Evolutionary conservation across 2,888 invertebrate species (phyloP), one percentile per base, ranked within the genome.

Genomic region (Platycheirus albimanus): DNA sequence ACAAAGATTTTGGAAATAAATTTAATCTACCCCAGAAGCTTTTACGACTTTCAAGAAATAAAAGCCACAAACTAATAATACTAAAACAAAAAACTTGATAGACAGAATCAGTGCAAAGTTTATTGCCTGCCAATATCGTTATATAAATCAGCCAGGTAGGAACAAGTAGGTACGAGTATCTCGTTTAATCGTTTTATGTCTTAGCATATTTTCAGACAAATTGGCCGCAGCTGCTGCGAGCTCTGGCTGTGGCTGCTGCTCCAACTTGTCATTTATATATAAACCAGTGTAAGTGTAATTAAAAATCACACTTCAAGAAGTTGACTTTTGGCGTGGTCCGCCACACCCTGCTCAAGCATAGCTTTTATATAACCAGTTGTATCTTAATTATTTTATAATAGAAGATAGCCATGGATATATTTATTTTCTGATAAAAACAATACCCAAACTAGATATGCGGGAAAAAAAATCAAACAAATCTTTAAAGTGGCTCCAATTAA

Each of bases 401-500:
- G n/a, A n/a, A 5, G 17, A 17, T 45, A 43, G 30, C 20, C 41
- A 41, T 17, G 30, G 24, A 41, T 19, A 41, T 41, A 52, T 52
- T 52, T 0, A 19, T 51, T 30, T 38, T 20, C 15, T 24, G 38
- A 58, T 41, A 58, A 41, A 58, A 56, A 8, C 5, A 33, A 33
- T 8, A 33, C 17, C 28, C 6, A 52, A 52, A 52, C n/a, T 2
- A 36, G 5, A 36, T 24, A 38, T n/a, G 13, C 0, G 5, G 19
- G 7, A 38, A 56, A 52, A 11, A 3, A 43, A n/a, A 24, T 5
- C 3, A 41, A 41, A 24, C 6, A 43, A n/a, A 24, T 5, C 3
- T 43, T 0, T 7, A 24, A 80, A 76, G 76, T 80, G 70, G 33
- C 56, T 43, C 38, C 76, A 71, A 80, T 80, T 71, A 81, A 81